phyloP scores from a whole-genome alignment of 2,797 vertebrate species.

The Euphonia xanthogaster region DNA sequence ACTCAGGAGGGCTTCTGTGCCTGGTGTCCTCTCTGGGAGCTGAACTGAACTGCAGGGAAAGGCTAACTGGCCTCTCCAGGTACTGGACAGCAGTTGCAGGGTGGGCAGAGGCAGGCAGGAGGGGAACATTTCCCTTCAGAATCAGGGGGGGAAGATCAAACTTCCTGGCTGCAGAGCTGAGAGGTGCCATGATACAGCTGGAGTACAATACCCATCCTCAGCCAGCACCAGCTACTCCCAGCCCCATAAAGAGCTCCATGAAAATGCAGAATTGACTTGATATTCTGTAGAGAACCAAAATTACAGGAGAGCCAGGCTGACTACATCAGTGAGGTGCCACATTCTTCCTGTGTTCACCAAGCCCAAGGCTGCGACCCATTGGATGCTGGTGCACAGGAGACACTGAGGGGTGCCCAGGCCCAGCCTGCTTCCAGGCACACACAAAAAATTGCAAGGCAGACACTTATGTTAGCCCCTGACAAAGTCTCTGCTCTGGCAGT shows the following conservation, averaged over 20 bases:
- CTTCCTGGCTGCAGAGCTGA: neutral
- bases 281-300: neutral
- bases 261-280: neutral
- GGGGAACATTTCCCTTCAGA: neutral
- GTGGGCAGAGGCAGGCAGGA: neutral
- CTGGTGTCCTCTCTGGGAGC: neutral
- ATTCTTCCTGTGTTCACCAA: rapidly evolving
- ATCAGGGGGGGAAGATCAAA: neutral
- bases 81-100: rapidly evolving
- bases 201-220: neutral
- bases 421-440: neutral
- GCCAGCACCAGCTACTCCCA: neutral
- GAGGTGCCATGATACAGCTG: rapidly evolving
- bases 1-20: neutral
- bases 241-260: neutral
- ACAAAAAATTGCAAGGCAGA: neutral
- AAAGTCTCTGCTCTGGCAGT: neutral
- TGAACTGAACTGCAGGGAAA: neutral
- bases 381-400: neutral
- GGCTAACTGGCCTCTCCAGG: neutral
- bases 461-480: neutral
- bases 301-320: neutral
- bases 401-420: neutral
- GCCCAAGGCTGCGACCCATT: neutral
- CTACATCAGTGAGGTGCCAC: rapidly evolving